Base-by-base conservation (phyloP, 2,797 vertebrate genomes). In the Poecile montanus region DNA sequence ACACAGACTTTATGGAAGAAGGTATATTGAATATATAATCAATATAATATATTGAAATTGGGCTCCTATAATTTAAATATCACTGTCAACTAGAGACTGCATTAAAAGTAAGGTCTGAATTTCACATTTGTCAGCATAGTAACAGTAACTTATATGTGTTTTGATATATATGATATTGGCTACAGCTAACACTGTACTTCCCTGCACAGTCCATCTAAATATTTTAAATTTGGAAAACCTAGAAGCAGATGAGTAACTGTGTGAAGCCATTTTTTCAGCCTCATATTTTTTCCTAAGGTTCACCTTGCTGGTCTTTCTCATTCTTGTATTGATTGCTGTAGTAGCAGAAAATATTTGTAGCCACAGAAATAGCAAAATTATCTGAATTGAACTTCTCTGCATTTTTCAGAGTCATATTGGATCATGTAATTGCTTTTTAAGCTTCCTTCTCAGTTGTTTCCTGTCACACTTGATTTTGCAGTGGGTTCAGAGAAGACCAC, bases 231-330 rank as follows among this genome's bases (percentile, higher is more conserved):
- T 60, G 47, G 57, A 79, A 95, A 85, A 20, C 29, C 2, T 3
- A 40, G 6, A 34, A 29, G 11, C 65, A 68, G 22, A 60, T 26
- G 1, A n/a, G 3, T 61, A 60, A 67, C 15, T 58, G 3, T 51
- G 34, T 61, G 40, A 80, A 74, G 34, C 9, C 6, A 1, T 61
- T 50, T 62, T 74, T 76, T 42, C n/a, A 26, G 79, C 11, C 3
- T 47, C 40, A 13, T 5, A 30, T 50, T 57, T 76, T 75, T 96
- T 81, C 53, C 26, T 78, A 42, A 88, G 81, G 21, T 86, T 93
- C 88, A 88, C 75, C 74, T 91, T 94, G 77, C n/a, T 95, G 42
- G 47, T 93, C 79, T 95, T 92, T 96, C 77, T 95, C 73, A 78
- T 81, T 92, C 58, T 79, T 90, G 10, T 50, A 44, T 40, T 58